A percentile compares a stretch with the other conserved stretches of the same genome.
phyloP scores from a whole-genome alignment of 1,140 invertebrate species.

The Nebria ingens region DNA sequence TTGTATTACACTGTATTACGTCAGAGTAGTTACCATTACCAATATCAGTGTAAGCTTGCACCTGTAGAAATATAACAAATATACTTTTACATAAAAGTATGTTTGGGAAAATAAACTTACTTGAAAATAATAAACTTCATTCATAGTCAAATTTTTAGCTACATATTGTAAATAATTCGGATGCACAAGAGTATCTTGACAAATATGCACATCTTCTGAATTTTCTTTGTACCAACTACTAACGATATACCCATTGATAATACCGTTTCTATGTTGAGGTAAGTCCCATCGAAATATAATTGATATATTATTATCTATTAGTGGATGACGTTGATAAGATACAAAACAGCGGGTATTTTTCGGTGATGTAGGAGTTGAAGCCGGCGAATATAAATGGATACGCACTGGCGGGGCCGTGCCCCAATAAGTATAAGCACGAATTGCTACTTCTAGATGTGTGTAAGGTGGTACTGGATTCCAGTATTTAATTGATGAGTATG shows the following conservation, averaged over 20 bases:
- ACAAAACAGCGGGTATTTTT: conserved; percentile 57
- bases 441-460: conserved; percentile 52
- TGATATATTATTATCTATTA: conserved; percentile 38
- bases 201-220: conserved; percentile 18
- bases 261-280: conserved; percentile 59
- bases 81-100: conserved; percentile 14
- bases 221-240: conserved; percentile 50
- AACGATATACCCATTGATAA: conserved; percentile 60
- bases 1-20: conserved; percentile 48
- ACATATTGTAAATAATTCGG: conserved; percentile 41
- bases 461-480: conserved; percentile 49
- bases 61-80: conserved; percentile 37
- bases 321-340: conserved; percentile 32
- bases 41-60: conserved; percentile 65
- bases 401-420: conserved; percentile 53
- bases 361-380: conserved; percentile 61
- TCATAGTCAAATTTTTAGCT: conserved; percentile 43
- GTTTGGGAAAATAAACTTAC: conserved; percentile 32
- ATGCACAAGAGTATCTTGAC: conserved; percentile 24
- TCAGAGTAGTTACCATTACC: conserved; percentile 58
- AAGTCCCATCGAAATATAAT: conserved; percentile 66
- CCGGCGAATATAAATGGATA: conserved; percentile 49
- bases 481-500: conserved; percentile 36
- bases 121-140: conserved; percentile 63
- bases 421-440: conserved; percentile 78